Percentiles rank a stretch among this genome's conserved stretches.
These are phyloP conservation scores for Caenorhabditis elegans DNA, from an alignment of 1,140 invertebrate species.

Conservation along the genomic window DNA sequence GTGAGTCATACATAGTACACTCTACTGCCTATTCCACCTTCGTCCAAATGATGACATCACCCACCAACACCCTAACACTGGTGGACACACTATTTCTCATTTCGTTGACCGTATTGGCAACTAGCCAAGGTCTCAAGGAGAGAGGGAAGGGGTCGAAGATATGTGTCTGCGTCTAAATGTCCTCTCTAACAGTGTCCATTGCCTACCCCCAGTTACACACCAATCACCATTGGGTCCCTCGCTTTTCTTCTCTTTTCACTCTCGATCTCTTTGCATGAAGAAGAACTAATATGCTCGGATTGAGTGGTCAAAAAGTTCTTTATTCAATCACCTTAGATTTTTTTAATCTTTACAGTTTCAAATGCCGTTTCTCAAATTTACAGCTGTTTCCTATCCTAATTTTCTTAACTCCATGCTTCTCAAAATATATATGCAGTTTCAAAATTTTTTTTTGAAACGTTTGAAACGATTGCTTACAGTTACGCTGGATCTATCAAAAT, in stretches of 20 bases:
- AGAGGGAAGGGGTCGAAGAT: not conserved
- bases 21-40: not conserved
- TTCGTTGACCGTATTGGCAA: conserved; percentile 26
- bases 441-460: no score
- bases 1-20: no score
- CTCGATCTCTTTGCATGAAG: not conserved
- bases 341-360: not conserved
- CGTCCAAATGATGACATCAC: conserved; percentile 3
- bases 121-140: not conserved
- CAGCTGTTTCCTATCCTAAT: no score
- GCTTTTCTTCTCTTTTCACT: not conserved
- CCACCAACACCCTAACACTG: not conserved
- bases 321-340: not conserved
- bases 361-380: no score
- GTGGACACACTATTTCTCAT: not conserved
- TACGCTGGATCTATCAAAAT: no score
- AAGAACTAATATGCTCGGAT: not conserved
- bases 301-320: not conserved
- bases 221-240: conserved; percentile 23
- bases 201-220: not conserved
- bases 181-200: not conserved
- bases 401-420: no score
- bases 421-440: no score
- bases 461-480: no score
- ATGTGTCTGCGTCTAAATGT: not conserved